Conservation (phyloP, 2,797 vertebrate species). For the Macroramphosus scolopax region DNA sequence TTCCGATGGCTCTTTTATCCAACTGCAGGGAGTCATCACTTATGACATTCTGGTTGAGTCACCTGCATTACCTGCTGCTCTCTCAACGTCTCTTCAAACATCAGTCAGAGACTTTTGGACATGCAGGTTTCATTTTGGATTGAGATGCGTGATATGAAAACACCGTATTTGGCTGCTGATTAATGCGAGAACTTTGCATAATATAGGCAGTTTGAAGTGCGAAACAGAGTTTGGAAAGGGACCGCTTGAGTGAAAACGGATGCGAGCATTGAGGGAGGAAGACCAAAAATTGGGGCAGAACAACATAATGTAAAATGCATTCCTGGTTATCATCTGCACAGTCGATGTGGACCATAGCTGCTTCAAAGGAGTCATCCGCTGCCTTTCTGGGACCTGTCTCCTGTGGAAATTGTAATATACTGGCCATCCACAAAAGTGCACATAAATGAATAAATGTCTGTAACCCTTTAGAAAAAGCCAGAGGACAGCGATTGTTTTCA, state of each 20-base stretch:
- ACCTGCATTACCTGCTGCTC: too few species aligned
- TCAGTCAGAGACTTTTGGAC: conserved; percentile 36
- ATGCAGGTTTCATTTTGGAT: conserved; percentile 28
- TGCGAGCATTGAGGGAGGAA: background rate
- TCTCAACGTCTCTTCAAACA: background rate
- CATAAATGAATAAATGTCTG: conserved; percentile 15
- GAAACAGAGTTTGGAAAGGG: conserved; percentile 23
- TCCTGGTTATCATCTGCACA: conserved; percentile 21
- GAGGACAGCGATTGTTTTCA: conserved; percentile 19
- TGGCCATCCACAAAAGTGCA: conserved; percentile 6
- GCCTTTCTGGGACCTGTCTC: conserved; percentile 13
- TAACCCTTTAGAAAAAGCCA: background rate
- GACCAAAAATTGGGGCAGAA: conserved; percentile 18
- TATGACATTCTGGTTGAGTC: too few species aligned
- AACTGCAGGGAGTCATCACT: too few species aligned
- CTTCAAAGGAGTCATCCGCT: conserved; percentile 30
- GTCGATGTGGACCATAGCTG: conserved; percentile 7
- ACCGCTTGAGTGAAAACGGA: conserved; percentile 17
- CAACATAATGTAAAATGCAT: conserved; percentile 14
- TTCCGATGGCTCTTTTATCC: too few species aligned
- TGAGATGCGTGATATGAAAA: conserved; percentile 34
- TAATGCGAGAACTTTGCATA: conserved; percentile 32
- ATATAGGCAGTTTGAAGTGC: conserved; percentile 23
- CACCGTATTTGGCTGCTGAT: conserved; percentile 32
- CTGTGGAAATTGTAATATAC: conserved; percentile 32